These are phyloP conservation scores for Laupala kohalensis DNA, from an alignment of 1,140 invertebrate genomes.

Conservation along the genomic window DNA sequence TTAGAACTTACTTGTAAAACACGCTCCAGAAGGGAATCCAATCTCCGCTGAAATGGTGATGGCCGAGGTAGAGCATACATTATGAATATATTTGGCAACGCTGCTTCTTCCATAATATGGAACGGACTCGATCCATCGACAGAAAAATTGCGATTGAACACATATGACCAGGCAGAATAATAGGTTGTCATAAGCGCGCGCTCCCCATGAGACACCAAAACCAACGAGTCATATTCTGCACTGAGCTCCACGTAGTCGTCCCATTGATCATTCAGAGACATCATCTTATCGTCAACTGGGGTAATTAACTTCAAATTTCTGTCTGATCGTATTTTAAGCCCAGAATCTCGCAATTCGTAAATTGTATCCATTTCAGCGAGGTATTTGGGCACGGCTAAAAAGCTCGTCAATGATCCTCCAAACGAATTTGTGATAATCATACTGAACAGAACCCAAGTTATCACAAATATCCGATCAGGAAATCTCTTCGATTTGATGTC, in stretches of 20 bases:
- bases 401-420: background rate
- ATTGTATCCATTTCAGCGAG: background rate
- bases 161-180: too few relatives aligned
- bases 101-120: background rate
- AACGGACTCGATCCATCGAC: background rate
- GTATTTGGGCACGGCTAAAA: background rate
- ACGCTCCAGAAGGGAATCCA: background rate
- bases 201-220: too few relatives aligned
- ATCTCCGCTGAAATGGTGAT: background rate
- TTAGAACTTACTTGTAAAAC: background rate
- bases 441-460: background rate
- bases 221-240: too few relatives aligned
- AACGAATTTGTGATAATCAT: background rate
- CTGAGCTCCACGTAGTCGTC: too few relatives aligned
- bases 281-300: too few relatives aligned
- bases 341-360: conserved; percentile 24
- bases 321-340: conserved; percentile 18
- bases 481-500: background rate
- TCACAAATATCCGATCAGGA: background rate
- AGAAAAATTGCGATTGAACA: background rate
- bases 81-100: background rate
- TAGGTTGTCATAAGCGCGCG: too few relatives aligned
- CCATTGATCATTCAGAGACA: too few relatives aligned
- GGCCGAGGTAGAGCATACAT: background rate
- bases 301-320: background rate